phyloP scores from a whole-genome alignment of 2,797 vertebrate species.

The Lerista edwardsae region DNA sequence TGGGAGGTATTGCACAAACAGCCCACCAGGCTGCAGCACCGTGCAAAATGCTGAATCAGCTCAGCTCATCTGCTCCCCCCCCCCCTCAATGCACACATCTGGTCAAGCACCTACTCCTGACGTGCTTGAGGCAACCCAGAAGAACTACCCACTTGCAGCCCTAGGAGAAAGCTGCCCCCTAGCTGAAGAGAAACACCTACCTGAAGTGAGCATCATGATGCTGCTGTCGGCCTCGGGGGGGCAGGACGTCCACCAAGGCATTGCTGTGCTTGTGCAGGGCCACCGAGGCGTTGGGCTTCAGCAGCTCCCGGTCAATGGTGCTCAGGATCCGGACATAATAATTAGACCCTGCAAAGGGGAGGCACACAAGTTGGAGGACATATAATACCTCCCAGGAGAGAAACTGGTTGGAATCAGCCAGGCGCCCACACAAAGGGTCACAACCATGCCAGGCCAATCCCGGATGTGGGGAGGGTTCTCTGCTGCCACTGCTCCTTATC shows the following conservation, averaged over 20 bases:
- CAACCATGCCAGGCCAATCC: too few relatives aligned
- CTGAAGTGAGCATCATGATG: slow-evolving; percentile 96
- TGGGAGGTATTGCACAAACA: too few relatives aligned
- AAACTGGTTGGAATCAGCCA: background rate
- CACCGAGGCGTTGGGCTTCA: slow-evolving; percentile 95
- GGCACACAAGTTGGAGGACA: background rate
- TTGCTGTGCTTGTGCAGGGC: slow-evolving; percentile 97
- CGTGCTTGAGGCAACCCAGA: background rate
- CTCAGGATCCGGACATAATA: slow-evolving; percentile 96
- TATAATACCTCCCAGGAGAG: background rate
- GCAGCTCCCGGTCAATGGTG: slow-evolving; percentile 94
- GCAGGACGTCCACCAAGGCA: slow-evolving; percentile 92
- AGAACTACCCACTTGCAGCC: background rate
- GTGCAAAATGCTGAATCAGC: too few relatives aligned
- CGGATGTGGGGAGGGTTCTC: too few relatives aligned
- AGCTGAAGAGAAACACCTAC: slow-evolving; percentile 70
- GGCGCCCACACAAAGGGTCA: too few relatives aligned
- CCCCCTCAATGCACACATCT: too few relatives aligned
- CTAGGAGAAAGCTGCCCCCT: background rate
- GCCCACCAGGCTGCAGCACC: too few relatives aligned
- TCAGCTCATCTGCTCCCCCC: too few relatives aligned
- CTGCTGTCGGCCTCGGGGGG: slow-evolving; percentile 95
- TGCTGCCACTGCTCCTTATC: too few relatives aligned
- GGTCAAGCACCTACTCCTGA: background rate
- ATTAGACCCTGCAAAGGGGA: slow-evolving; percentile 84